Evolutionary conservation across 2,113 vertebrate genomes (phyloP).

Genomic region (Lophotis ruficrista): DNA sequence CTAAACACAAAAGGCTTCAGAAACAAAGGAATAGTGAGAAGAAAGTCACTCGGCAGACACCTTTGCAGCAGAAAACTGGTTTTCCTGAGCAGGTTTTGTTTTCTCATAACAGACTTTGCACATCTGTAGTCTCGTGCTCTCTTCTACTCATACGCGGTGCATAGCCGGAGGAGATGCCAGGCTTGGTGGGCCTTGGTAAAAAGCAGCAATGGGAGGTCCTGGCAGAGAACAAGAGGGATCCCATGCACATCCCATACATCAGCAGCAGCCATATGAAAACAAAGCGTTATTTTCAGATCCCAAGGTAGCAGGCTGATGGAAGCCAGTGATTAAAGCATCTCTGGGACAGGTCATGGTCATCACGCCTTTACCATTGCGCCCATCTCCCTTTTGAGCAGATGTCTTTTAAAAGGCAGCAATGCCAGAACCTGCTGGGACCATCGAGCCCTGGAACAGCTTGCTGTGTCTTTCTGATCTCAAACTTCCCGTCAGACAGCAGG

Average conservation of each 20-base stretch:
- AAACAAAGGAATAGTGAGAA: not conserved
- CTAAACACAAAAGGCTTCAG: not conserved
- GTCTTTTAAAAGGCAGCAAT: not conserved
- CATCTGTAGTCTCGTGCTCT: not conserved
- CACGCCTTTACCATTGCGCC: fast-evolving
- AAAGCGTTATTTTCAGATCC: not conserved
- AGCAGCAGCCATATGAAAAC: not conserved
- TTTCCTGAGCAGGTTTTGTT: not conserved
- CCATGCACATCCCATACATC: fast-evolving
- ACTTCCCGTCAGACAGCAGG: not conserved
- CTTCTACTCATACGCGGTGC: not conserved
- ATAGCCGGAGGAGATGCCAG: not conserved
- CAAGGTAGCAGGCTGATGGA: not conserved
- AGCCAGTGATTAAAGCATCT: not conserved
- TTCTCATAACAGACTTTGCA: not conserved
- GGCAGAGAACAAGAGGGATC: not conserved
- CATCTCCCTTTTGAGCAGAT: not conserved
- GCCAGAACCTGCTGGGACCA: not conserved
- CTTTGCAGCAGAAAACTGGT: not conserved
- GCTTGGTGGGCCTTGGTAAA: not conserved
- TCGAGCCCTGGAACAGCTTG: not conserved
- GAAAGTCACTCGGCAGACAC: not conserved
- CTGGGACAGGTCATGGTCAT: not conserved
- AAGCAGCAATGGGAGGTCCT: not conserved
- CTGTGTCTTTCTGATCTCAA: not conserved